A percentile compares a stretch with the other conserved stretches of the same genome.
These are phyloP conservation scores for Chanos chanos DNA, from an alignment of 2,797 vertebrate species.

Conservation along the genomic window DNA sequence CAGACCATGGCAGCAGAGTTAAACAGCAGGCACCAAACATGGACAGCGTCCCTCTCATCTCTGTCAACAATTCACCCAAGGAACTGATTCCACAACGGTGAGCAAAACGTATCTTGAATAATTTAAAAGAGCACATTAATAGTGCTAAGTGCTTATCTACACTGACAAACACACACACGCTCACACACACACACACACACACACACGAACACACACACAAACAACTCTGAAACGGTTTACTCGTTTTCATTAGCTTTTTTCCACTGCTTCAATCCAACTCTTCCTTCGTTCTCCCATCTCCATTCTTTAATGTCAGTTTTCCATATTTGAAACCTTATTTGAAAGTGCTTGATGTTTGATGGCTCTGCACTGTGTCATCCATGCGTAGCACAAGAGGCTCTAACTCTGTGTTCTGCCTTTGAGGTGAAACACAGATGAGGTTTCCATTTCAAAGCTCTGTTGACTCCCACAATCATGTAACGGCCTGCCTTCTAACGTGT, in stretches of 20 bases:
- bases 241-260: conserved; percentile 2
- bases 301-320: conserved; percentile 13
- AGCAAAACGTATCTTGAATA: conserved; percentile 35
- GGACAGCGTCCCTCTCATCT: too few relatives aligned
- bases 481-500: too few relatives aligned
- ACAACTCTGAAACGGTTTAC: too few relatives aligned
- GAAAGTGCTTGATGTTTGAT: too few relatives aligned
- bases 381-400: neutral
- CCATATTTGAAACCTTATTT: neutral
- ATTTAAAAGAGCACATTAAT: conserved; percentile 33
- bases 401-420: neutral
- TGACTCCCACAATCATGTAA: conserved; percentile 15
- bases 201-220: conserved; percentile 5
- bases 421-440: conserved; percentile 12
- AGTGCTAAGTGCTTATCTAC: neutral
- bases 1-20: too few relatives aligned
- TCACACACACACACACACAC: conserved; percentile 9
- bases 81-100: conserved; percentile 1
- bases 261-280: neutral
- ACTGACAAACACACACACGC: too few relatives aligned
- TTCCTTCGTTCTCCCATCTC: neutral
- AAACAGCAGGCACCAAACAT: too few relatives aligned
- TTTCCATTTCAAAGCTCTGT: conserved; percentile 33
- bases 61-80: neutral
- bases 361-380: too few relatives aligned